Evolutionary conservation across 1,140 invertebrate genomes (phyloP).

Genomic region (Bombus sibiricus): DNA sequence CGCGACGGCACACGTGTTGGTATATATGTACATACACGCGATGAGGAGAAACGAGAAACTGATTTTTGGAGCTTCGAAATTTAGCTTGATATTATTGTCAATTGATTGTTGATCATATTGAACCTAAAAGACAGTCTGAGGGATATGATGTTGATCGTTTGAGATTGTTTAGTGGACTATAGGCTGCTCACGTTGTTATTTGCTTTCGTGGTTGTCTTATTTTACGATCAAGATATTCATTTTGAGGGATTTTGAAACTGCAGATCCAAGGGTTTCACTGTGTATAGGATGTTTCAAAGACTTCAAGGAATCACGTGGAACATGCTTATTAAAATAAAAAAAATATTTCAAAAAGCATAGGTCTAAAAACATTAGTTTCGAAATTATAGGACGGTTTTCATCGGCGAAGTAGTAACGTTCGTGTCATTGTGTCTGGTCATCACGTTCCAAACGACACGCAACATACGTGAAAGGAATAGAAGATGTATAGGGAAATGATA

Average conservation of each 20-base stretch:
- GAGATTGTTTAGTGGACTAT: too few species aligned
- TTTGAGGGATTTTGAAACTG: too few species aligned
- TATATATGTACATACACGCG: neutral
- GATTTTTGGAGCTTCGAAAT: constrained; percentile 45
- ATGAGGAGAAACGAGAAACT: constrained; percentile 47
- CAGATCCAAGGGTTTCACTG: too few species aligned
- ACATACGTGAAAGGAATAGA: neutral
- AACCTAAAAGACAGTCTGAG: too few species aligned
- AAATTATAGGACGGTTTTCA: neutral
- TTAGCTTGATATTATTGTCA: neutral
- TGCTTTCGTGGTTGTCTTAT: neutral
- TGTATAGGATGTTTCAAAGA: too few species aligned
- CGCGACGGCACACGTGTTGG: neutral
- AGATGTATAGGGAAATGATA: neutral
- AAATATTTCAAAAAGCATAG: too few species aligned
- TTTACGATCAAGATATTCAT: neutral
- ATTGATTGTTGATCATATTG: too few species aligned
- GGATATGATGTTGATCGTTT: too few species aligned
- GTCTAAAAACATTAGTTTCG: neutral
- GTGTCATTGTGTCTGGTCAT: neutral
- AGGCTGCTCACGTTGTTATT: neutral
- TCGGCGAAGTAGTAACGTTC: neutral
- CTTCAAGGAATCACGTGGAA: too few species aligned
- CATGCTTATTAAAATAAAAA: too few species aligned
- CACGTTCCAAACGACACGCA: neutral